Percentiles rank a stretch among this genome's conserved stretches.
Conservation (phyloP, 2,113 vertebrate genomes). For the Otolemur garnettii region DNA sequence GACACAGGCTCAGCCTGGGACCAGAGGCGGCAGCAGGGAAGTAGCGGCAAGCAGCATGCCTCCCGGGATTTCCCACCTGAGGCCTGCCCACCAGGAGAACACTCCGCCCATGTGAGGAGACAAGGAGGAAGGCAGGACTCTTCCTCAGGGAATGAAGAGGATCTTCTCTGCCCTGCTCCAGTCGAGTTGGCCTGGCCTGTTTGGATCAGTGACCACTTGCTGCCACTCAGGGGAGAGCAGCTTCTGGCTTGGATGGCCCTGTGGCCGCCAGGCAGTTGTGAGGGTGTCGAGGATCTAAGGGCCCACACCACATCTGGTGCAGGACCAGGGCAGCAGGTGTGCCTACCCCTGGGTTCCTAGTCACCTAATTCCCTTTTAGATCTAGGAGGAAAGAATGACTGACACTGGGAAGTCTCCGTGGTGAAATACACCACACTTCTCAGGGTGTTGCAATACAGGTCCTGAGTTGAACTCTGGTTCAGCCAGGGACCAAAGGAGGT, state of each 20-base stretch:
- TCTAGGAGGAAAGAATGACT: not conserved
- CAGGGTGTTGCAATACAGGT: not conserved
- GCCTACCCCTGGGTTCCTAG: not conserved
- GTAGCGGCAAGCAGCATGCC: not conserved
- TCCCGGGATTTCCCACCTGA: not conserved
- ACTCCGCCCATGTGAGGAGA: not conserved
- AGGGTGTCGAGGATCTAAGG: not conserved
- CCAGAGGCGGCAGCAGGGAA: not conserved
- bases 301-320: not conserved
- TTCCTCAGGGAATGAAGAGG: not conserved
- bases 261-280: not conserved
- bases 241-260: not conserved
- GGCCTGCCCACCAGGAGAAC: constrained; percentile 20
- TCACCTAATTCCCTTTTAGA: not conserved
- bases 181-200: not conserved
- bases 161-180: constrained; percentile 19
- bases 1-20: not conserved
- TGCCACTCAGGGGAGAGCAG: not conserved
- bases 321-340: not conserved
- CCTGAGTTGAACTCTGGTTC: not conserved
- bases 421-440: not conserved
- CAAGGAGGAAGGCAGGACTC: not conserved
- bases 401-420: not conserved
- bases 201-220: not conserved
- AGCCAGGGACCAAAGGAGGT: not conserved